These are phyloP conservation scores for Dicrurus megarhynchus DNA, from an alignment of 2,113 vertebrate genomes.

Conservation along the genomic window DNA sequence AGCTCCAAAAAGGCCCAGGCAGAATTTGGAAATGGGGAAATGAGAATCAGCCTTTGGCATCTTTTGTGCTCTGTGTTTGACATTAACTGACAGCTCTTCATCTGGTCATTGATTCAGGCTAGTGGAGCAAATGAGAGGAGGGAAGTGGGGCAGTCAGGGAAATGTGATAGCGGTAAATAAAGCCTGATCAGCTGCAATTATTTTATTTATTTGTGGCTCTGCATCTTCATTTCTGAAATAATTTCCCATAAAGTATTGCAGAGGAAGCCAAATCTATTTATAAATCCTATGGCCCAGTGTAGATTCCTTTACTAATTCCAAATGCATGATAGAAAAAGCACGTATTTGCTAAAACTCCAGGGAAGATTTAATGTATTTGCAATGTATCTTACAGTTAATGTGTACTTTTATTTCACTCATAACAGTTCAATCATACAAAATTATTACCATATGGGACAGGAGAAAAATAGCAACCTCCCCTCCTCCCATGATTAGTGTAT, in stretches of 20 bases:
- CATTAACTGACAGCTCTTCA: neutral
- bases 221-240: slow-evolving; percentile 50
- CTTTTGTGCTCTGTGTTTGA: neutral
- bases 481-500: neutral
- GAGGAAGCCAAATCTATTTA: slow-evolving; percentile 51
- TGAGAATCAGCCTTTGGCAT: neutral
- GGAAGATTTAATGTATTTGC: slow-evolving; percentile 54
- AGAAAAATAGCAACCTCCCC: slow-evolving; percentile 34
- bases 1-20: neutral
- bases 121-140: neutral
- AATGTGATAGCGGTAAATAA: neutral
- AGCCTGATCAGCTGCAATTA: slow-evolving; percentile 13
- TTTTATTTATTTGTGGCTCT: slow-evolving; percentile 50
- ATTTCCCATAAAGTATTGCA: slow-evolving; percentile 49
- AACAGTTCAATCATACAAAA: slow-evolving; percentile 51
- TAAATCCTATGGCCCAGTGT: slow-evolving; percentile 36
- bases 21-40: neutral
- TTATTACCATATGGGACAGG: slow-evolving; percentile 50
- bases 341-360: slow-evolving; percentile 39
- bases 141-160: neutral
- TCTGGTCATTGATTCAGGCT: neutral
- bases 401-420: slow-evolving; percentile 45
- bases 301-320: slow-evolving; percentile 49
- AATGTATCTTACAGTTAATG: slow-evolving; percentile 49
- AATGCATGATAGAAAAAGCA: slow-evolving; percentile 41